Evolutionary conservation across 2,888 invertebrate species (phyloP).

Genomic region (Xylota sylvarum): DNA sequence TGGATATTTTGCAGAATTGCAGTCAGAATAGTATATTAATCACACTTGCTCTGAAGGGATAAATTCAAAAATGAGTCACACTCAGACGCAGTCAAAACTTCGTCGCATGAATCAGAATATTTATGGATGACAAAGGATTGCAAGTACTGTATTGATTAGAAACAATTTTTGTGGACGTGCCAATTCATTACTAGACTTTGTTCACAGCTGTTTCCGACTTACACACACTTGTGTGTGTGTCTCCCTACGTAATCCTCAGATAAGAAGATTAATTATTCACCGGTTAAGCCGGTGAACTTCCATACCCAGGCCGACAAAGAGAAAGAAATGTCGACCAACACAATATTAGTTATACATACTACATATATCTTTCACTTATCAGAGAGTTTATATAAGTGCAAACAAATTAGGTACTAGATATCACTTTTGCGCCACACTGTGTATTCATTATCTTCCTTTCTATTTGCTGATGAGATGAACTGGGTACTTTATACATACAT

Average conservation of each 20-base stretch:
- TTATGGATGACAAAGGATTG: not conserved
- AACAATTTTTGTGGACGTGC: not conserved
- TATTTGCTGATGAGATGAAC: conserved; percentile 13
- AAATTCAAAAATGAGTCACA: too few relatives aligned
- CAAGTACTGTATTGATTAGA: not conserved
- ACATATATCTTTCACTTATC: not conserved
- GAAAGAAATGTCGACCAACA: not conserved
- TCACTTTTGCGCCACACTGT: conserved; percentile 37
- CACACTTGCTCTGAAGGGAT: too few relatives aligned
- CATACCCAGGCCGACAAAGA: not conserved
- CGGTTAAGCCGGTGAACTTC: not conserved
- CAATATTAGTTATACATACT: too few relatives aligned
- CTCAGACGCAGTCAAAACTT: not conserved
- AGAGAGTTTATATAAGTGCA: not conserved
- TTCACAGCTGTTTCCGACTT: not conserved
- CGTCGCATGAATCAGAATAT: not conserved
- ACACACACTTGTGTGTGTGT: not conserved
- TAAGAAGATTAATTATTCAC: conserved; percentile 9
- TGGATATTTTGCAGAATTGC: too few relatives aligned
- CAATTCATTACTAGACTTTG: not conserved
- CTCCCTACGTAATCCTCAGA: not conserved
- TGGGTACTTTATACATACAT: not conserved
- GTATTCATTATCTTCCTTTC: conserved; percentile 19
- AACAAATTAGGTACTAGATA: conserved; percentile 3
- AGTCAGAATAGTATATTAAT: too few relatives aligned